A percentile compares a stretch with the other conserved stretches of the same genome.
These are phyloP conservation scores for Polypedilum vanderplanki DNA, from an alignment of 1,140 invertebrate species.

Conservation along the genomic window DNA sequence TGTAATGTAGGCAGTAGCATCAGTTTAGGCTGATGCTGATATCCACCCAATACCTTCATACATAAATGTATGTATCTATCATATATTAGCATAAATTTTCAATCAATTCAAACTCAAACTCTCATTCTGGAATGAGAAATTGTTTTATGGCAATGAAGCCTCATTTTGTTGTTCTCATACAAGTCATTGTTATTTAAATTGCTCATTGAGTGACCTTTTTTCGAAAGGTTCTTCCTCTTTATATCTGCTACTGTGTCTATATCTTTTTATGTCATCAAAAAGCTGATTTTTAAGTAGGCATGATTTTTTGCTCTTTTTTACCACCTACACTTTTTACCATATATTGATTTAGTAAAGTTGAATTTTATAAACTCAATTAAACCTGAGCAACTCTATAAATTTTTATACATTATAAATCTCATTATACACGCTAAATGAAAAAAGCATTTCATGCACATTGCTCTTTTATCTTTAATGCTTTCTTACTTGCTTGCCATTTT, in stretches of 20 bases:
- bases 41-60: neutral
- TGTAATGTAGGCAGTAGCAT: neutral
- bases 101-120: neutral
- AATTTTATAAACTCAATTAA: no score
- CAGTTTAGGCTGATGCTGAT: no score
- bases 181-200: constrained; percentile 8
- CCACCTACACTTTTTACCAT: no score
- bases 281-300: neutral
- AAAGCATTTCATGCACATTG: neutral
- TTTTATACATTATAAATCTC: neutral
- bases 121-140: neutral
- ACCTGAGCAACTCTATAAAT: no score
- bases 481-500: no score
- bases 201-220: neutral
- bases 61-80: neutral
- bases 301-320: no score
- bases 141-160: no score
- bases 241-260: no score
- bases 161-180: neutral
- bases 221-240: neutral
- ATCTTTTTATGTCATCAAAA: neutral
- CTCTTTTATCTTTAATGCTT: no score
- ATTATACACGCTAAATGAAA: neutral
- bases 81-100: constrained; percentile 10
- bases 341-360: no score